A percentile compares a stretch with the other conserved stretches of the same genome.
phyloP scores from a whole-genome alignment of 2,113 vertebrate genomes.

The Corydoras maculifer region DNA sequence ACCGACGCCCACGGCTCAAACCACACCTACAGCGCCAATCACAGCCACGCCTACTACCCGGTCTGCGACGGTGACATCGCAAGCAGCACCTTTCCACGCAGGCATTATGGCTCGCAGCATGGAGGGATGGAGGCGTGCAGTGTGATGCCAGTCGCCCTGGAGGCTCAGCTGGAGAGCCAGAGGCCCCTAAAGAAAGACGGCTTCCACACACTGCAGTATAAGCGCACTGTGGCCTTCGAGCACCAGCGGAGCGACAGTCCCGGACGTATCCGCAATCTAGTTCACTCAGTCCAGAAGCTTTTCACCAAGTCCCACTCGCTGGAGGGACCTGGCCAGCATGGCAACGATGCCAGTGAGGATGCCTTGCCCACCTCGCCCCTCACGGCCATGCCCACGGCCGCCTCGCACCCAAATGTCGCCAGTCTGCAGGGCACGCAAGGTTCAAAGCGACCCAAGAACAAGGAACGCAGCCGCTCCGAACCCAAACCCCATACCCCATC shows the following conservation, averaged over 20 bases:
- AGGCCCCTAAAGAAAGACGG: slow-evolving; percentile 83
- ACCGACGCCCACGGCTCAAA: slow-evolving; percentile 73
- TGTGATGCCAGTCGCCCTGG: slow-evolving; percentile 71
- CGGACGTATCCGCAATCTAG: slow-evolving; percentile 88
- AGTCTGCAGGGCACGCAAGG: slow-evolving; percentile 66
- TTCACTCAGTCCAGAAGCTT: slow-evolving; percentile 93
- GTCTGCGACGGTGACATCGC: slow-evolving; percentile 81
- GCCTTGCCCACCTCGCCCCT: background rate
- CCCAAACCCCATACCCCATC: slow-evolving; percentile 79
- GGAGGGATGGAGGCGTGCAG: slow-evolving; percentile 71
- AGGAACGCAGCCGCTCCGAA: slow-evolving; percentile 87
- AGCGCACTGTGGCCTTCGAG: slow-evolving; percentile 75
- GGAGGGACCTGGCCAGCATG: slow-evolving; percentile 62
- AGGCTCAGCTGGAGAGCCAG: slow-evolving; percentile 91
- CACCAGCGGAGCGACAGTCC: slow-evolving; percentile 89
- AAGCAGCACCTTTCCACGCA: slow-evolving; percentile 92
- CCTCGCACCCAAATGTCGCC: slow-evolving; percentile 38
- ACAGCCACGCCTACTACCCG: slow-evolving; percentile 48
- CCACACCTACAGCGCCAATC: slow-evolving; percentile 40
- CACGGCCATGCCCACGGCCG: slow-evolving; percentile 11
- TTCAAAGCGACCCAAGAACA: slow-evolving; percentile 84
- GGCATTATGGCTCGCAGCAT: slow-evolving; percentile 89
- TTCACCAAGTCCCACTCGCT: slow-evolving; percentile 83
- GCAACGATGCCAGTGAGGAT: slow-evolving; percentile 20
- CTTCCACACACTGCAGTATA: slow-evolving; percentile 95